Evolutionary conservation across 2,797 vertebrate genomes (phyloP).

Genomic region (Thunnus albacares): DNA sequence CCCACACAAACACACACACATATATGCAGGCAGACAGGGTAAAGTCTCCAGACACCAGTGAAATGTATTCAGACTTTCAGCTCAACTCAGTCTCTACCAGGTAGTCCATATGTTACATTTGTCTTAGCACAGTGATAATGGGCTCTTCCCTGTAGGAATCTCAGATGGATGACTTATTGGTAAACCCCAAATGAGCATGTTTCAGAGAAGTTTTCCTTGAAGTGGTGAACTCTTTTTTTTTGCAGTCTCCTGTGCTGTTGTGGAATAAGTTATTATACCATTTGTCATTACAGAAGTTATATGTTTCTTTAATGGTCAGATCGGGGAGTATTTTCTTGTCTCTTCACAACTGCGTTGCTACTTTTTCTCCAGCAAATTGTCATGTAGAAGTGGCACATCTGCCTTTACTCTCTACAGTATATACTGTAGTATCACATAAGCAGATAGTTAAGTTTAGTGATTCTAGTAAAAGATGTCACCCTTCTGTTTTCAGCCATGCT

Average conservation of each 20-base stretch:
- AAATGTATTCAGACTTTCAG: conserved; percentile 64
- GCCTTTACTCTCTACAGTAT: neutral
- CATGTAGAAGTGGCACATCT: neutral
- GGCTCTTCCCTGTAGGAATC: conserved; percentile 49
- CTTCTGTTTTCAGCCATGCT: neutral
- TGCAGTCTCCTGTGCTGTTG: conserved; percentile 19
- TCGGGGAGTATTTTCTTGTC: conserved; percentile 22
- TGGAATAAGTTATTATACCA: conserved; percentile 35
- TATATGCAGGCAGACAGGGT: conserved; percentile 12
- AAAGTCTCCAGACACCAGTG: conserved; percentile 42
- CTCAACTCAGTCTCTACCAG: conserved; percentile 51
- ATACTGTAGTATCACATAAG: neutral
- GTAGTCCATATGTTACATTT: conserved; percentile 69
- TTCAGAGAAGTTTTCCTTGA: conserved; percentile 46
- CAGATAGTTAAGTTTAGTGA: neutral
- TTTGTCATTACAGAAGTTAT: conserved; percentile 48
- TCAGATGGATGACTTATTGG: conserved; percentile 68
- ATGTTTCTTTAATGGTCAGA: conserved; percentile 40
- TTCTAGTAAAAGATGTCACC: neutral
- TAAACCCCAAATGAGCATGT: conserved; percentile 56
- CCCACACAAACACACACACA: neutral
- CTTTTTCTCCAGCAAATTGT: conserved; percentile 31
- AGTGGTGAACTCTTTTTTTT: conserved; percentile 35
- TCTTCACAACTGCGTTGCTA: conserved; percentile 23
- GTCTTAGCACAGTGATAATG: conserved; percentile 66